phyloP scores from a whole-genome alignment of 2,113 vertebrate species.

The Octodon degus region DNA sequence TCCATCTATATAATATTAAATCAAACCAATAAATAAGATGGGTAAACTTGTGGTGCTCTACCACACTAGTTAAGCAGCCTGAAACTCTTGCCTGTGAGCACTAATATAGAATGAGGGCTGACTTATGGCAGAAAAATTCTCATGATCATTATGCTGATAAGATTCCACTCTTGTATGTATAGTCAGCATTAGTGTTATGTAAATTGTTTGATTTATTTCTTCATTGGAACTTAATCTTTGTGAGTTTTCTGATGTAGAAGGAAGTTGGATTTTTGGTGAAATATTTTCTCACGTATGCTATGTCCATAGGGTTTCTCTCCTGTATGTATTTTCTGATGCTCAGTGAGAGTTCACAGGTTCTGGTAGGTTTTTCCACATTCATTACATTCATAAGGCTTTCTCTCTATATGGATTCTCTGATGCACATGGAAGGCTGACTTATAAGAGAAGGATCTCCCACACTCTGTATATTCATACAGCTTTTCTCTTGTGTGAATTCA shows the following conservation, averaged over 20 bases:
- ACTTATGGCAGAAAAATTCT: neutral
- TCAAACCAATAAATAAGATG: neutral
- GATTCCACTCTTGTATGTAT: neutral
- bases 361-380: slow-evolving; percentile 2
- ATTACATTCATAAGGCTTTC: neutral
- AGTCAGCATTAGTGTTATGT: neutral
- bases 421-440: slow-evolving; percentile 46
- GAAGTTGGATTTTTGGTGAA: slow-evolving; percentile 38
- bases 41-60: neutral
- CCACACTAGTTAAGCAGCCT: neutral
- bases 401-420: neutral
- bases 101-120: neutral
- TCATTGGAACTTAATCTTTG: neutral
- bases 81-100: neutral
- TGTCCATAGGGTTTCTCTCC: slow-evolving; percentile 46
- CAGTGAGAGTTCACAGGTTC: slow-evolving; percentile 27
- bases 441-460: slow-evolving; percentile 14
- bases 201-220: neutral
- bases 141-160: neutral
- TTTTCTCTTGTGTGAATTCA: slow-evolving; percentile 37
- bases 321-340: slow-evolving; percentile 46
- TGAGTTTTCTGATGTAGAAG: slow-evolving; percentile 46
- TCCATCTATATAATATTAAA: neutral
- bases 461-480: neutral
- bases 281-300: slow-evolving; percentile 25